Evolutionary conservation across 2,797 vertebrate species (phyloP).

Genomic region (Xenopus petersii): DNA sequence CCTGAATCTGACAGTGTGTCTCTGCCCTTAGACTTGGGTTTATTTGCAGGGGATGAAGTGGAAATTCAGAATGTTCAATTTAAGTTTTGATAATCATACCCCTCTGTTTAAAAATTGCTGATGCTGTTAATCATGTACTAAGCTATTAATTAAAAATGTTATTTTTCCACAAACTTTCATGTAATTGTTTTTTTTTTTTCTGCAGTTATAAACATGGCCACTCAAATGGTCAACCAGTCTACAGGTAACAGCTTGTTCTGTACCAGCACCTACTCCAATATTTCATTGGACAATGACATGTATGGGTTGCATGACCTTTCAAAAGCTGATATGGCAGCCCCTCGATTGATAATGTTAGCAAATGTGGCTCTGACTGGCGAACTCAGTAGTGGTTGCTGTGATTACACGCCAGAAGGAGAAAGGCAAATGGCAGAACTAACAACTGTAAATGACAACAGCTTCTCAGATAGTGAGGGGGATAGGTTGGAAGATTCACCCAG

Average conservation of each 20-base stretch:
- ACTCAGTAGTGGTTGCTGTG: conserved; percentile 67
- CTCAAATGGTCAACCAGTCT: conserved; percentile 80
- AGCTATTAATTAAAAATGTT: no score
- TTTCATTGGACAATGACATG: conserved; percentile 72
- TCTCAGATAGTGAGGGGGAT: conserved; percentile 87
- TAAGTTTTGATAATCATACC: no score
- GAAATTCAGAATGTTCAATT: no score
- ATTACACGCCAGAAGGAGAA: conserved; percentile 77
- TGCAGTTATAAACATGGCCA: conserved; percentile 74
- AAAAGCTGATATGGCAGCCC: conserved; percentile 78
- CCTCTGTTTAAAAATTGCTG: no score
- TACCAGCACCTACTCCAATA: conserved; percentile 58
- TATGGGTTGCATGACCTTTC: conserved; percentile 78
- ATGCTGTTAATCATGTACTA: no score
- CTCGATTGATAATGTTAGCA: conserved; percentile 93
- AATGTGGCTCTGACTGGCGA: conserved; percentile 85
- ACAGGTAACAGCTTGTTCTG: conserved; percentile 74
- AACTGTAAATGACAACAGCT: conserved; percentile 81
- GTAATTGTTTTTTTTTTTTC: conserved; percentile 17
- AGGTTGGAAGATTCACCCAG: conserved; percentile 67
- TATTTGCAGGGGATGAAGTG: no score
- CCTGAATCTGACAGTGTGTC: no score
- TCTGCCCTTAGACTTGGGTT: no score
- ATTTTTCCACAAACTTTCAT: no score
- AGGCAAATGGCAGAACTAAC: conserved; percentile 94